These are phyloP conservation scores for Pseudomyrmex concolor DNA, from an alignment of 1,140 invertebrate species.

Conservation along the genomic window DNA sequence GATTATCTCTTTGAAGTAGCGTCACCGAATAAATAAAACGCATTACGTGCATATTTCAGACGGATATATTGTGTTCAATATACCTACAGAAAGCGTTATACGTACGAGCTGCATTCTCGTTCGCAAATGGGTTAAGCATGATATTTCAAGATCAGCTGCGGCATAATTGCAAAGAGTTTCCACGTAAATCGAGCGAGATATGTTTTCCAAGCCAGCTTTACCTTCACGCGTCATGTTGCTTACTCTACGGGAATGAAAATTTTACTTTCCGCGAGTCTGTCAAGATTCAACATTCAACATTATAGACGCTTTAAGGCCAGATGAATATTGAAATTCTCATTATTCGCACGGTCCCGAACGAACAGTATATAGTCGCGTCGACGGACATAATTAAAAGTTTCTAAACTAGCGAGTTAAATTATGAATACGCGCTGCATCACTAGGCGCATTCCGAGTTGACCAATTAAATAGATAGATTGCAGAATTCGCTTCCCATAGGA, in stretches of 20 bases:
- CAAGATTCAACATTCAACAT: neutral
- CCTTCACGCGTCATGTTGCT: neutral
- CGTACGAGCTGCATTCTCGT: neutral
- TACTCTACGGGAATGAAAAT: neutral
- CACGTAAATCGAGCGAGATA: neutral
- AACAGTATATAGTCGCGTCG: slow-evolving; percentile 57
- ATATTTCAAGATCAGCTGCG: neutral
- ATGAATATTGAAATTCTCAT: slow-evolving; percentile 84
- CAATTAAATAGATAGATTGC: slow-evolving; percentile 53
- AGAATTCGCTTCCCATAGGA: slow-evolving; percentile 19
- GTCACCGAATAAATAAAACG: slow-evolving; percentile 2
- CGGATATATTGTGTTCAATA: neutral
- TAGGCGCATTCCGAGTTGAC: slow-evolving; percentile 65
- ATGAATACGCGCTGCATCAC: slow-evolving; percentile 78
- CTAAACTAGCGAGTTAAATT: slow-evolving; percentile 80
- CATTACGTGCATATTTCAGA: neutral
- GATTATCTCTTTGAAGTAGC: neutral
- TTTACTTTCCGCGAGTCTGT: neutral
- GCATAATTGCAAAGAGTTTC: neutral
- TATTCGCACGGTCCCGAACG: slow-evolving; percentile 75
- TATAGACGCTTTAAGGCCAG: slow-evolving; percentile 50
- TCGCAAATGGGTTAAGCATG: neutral
- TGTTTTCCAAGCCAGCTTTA: slow-evolving; percentile 1
- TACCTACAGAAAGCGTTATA: neutral
- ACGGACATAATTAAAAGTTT: slow-evolving; percentile 83